Evolutionary conservation across 2,888 invertebrate genomes (phyloP).

Genomic region (Philhelius pedissequus): DNA sequence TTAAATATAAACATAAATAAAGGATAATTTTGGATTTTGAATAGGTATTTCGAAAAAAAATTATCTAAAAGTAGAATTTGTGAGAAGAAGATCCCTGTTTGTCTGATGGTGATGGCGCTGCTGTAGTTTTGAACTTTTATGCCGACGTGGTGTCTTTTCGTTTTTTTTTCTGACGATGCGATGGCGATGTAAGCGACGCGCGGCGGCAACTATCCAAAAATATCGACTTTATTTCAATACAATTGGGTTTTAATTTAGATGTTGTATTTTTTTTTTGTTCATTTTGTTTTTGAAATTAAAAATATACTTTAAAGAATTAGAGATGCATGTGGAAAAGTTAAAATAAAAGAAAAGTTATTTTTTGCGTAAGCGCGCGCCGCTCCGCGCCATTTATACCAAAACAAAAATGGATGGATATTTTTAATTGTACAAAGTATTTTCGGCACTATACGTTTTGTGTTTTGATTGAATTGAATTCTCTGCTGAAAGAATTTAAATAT

Average conservation of each 20-base stretch:
- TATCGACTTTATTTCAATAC: slow-evolving; percentile 69
- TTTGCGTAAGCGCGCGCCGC: slow-evolving; percentile 56
- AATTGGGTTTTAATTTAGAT: slow-evolving; percentile 67
- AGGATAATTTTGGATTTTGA: slow-evolving; percentile 68
- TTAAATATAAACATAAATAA: slow-evolving; percentile 63
- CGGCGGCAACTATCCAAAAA: slow-evolving; percentile 55
- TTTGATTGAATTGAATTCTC: slow-evolving; percentile 58
- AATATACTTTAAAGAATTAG: slow-evolving; percentile 50
- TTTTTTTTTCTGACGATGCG: neutral
- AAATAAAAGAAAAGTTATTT: slow-evolving; percentile 65
- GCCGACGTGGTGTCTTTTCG: slow-evolving; percentile 22
- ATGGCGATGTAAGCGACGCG: neutral
- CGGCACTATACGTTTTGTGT: slow-evolving; percentile 46
- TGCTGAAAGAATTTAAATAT: neutral
- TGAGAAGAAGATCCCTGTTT: slow-evolving; percentile 51
- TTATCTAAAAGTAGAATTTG: slow-evolving; percentile 55
- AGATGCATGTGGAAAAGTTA: slow-evolving; percentile 60
- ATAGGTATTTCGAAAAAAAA: neutral
- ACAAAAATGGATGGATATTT: slow-evolving; percentile 55
- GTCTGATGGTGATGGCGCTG: slow-evolving; percentile 29
- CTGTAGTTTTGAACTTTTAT: slow-evolving; percentile 47
- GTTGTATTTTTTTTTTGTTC: neutral
- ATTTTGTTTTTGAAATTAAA: slow-evolving; percentile 54
- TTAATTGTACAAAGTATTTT: slow-evolving; percentile 66
- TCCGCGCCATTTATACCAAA: neutral